These are phyloP conservation scores for Syngnathus typhle DNA, from an alignment of 2,113 vertebrate species.

Conservation along the genomic window DNA sequence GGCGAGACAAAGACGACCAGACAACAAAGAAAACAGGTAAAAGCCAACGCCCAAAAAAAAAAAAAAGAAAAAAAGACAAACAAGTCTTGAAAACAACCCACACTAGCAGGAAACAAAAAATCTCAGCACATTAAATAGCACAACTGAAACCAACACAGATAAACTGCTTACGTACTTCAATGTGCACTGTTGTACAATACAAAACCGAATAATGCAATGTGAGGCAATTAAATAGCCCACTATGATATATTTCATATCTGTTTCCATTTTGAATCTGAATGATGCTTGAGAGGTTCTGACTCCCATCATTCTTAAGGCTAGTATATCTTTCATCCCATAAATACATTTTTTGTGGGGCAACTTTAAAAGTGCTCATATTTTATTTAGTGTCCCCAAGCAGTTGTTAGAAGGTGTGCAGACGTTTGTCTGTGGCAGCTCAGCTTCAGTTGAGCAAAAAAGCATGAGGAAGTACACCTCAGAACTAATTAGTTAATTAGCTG, in stretches of 20 bases:
- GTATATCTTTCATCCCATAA: background rate
- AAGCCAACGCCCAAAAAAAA: background rate
- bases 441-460: background rate
- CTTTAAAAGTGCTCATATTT: slow-evolving; percentile 1
- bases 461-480: background rate
- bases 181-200: background rate
- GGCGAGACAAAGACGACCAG: background rate
- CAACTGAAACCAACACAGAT: background rate
- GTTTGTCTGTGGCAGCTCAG: background rate
- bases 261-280: background rate
- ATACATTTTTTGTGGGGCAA: background rate
- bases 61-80: background rate
- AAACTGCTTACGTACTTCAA: background rate
- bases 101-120: background rate
- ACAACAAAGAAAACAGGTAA: background rate
- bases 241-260: too few species aligned
- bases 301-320: background rate
- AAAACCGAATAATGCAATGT: background rate
- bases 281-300: background rate
- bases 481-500: background rate
- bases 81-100: background rate
- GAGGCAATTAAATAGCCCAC: background rate
- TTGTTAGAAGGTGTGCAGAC: slow-evolving; percentile 10
- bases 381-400: background rate
- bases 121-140: background rate